Evolutionary conservation across 2,797 vertebrate species (phyloP).

Genomic region (Staurois parvus): DNA sequence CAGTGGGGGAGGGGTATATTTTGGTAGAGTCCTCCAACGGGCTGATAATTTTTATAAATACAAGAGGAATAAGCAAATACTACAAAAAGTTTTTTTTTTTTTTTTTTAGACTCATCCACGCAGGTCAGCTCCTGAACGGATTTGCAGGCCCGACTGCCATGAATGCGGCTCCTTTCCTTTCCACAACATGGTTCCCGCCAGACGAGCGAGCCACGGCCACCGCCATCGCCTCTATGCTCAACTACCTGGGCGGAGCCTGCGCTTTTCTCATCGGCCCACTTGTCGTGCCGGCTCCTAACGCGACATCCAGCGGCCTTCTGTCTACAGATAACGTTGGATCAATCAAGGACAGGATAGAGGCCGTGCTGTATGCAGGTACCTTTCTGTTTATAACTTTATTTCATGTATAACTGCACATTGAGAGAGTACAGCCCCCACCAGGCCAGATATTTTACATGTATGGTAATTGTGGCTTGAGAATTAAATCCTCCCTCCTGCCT

Average conservation of each 20-base stretch:
- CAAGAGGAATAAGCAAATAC: too few species aligned
- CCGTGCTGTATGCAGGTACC: conserved; percentile 91
- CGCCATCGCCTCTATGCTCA: conserved; percentile 89
- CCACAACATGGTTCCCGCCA: conserved; percentile 95
- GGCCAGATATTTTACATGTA: too few species aligned
- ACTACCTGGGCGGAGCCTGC: conserved; percentile 85
- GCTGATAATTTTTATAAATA: too few species aligned
- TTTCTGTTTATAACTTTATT: conserved; percentile 14
- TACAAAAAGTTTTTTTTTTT: too few species aligned
- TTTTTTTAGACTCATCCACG: conserved; percentile 88
- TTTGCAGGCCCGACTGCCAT: conserved; percentile 93
- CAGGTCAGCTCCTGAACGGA: conserved; percentile 94
- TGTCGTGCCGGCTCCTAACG: conserved; percentile 88
- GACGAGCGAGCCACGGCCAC: conserved; percentile 96
- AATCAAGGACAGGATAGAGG: conserved; percentile 89
- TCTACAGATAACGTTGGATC: conserved; percentile 65
- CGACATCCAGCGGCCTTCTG: conserved; percentile 68
- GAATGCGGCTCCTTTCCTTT: conserved; percentile 93
- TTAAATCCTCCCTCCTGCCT: too few species aligned
- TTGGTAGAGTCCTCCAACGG: too few species aligned
- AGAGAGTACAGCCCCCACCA: too few species aligned
- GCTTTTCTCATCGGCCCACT: conserved; percentile 92
- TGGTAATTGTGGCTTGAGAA: too few species aligned
- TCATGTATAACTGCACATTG: too few species aligned
- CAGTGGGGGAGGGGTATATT: too few species aligned